phyloP scores from a whole-genome alignment of 2,888 invertebrate genomes.

The Auanema freiburgensis region DNA sequence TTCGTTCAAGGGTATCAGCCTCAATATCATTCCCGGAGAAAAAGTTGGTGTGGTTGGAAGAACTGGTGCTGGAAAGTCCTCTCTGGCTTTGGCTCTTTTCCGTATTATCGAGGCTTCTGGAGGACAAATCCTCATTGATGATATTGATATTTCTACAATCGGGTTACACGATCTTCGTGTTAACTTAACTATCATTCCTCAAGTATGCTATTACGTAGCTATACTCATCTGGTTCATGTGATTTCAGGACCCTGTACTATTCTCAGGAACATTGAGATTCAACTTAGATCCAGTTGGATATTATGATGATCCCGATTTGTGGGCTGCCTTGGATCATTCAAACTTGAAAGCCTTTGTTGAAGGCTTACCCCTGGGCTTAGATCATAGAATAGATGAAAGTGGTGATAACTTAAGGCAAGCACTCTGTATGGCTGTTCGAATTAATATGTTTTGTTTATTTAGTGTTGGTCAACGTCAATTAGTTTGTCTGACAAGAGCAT shows the following conservation, averaged over 20 bases:
- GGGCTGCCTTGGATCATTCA: conserved; percentile 42
- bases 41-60: conserved; percentile 69
- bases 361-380: conserved; percentile 71
- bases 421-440: no score
- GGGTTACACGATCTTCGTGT: conserved; percentile 84
- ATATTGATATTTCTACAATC: conserved; percentile 65
- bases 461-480: conserved; percentile 69
- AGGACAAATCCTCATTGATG: conserved; percentile 58
- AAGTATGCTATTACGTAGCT: conserved; percentile 20
- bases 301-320: conserved; percentile 37
- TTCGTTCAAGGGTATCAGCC: conserved; percentile 70
- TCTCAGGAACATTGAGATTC: conserved; percentile 67
- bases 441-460: conserved; percentile 14
- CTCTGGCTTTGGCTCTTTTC: conserved; percentile 62
- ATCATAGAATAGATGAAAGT: conserved; percentile 84
- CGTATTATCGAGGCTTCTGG: conserved; percentile 59
- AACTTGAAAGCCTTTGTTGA: conserved; percentile 40
- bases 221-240: background rate
- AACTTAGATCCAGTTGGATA: conserved; percentile 87
- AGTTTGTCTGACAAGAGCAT: conserved; percentile 67
- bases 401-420: conserved; percentile 77
- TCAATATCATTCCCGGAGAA: conserved; percentile 70
- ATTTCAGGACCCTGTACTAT: conserved; percentile 65
- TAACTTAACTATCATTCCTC: conserved; percentile 78
- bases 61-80: conserved; percentile 65